phyloP scores from a whole-genome alignment of 2,797 vertebrate species.

The Podarcis lilfordi region DNA sequence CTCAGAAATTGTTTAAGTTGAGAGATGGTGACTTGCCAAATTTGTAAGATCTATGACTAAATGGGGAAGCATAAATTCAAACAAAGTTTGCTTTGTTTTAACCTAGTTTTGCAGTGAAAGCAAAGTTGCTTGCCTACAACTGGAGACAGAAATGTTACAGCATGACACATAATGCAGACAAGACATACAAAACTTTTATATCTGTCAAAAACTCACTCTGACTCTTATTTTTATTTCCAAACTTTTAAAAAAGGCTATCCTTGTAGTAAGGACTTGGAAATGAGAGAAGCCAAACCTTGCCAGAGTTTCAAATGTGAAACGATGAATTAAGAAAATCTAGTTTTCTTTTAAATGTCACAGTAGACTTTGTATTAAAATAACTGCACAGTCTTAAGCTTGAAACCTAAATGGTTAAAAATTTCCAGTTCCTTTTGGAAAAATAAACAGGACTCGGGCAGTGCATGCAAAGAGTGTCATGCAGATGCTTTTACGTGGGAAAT shows the following conservation, averaged over 20 bases:
- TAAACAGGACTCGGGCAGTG: not conserved
- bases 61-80: not conserved
- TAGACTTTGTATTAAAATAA: not conserved
- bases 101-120: not conserved
- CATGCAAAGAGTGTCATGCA: not conserved
- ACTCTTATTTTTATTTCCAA: no score
- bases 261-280: no score
- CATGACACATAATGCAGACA: no score
- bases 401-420: not conserved
- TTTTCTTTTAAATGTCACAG: not conserved
- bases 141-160: no score
- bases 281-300: no score
- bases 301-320: not conserved
- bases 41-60: not conserved
- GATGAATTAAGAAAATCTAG: not conserved
- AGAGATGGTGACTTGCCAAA: not conserved
- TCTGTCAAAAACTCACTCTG: no score
- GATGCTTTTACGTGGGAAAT: not conserved
- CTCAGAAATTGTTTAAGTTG: not conserved
- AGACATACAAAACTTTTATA: no score
- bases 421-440: not conserved
- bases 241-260: no score
- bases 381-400: not conserved
- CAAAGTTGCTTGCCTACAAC: not conserved
- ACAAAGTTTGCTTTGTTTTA: not conserved